Evolutionary conservation across 2,888 invertebrate genomes (phyloP).

Genomic region (Tipula confusa): DNA sequence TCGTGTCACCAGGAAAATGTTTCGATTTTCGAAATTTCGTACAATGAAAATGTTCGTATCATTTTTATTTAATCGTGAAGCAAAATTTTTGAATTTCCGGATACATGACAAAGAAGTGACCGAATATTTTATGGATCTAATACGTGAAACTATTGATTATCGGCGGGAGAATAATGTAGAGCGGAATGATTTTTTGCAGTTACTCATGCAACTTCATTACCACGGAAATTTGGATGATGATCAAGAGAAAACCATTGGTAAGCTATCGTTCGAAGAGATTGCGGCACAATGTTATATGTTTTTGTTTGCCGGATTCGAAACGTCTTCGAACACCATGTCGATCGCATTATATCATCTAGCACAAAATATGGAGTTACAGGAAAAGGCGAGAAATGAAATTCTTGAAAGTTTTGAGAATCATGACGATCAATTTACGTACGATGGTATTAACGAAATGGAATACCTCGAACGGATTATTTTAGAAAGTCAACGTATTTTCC

Average conservation of each 20-base stretch:
- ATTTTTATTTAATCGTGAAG: slow-evolving; percentile 29
- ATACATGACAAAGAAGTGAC: slow-evolving; percentile 31
- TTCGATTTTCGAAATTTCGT: slow-evolving; percentile 38
- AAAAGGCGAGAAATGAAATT: slow-evolving; percentile 52
- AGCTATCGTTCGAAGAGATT: slow-evolving; percentile 31
- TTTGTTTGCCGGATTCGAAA: slow-evolving; percentile 56
- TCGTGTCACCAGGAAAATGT: slow-evolving; percentile 51
- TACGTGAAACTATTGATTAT: slow-evolving; percentile 50
- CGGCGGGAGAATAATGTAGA: slow-evolving; percentile 46
- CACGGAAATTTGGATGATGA: slow-evolving; percentile 41
- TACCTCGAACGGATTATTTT: slow-evolving; percentile 47
- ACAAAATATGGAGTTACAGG: slow-evolving; percentile 52
- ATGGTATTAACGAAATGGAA: slow-evolving; percentile 38
- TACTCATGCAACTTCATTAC: slow-evolving; percentile 53
- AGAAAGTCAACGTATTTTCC: slow-evolving; percentile 26
- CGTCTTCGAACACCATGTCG: slow-evolving; percentile 55
- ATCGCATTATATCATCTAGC: slow-evolving; percentile 55
- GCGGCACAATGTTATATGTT: slow-evolving; percentile 33
- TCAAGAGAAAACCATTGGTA: not conserved
- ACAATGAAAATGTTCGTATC: slow-evolving; percentile 31
- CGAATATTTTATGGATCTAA: slow-evolving; percentile 50
- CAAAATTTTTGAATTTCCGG: not conserved
- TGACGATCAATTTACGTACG: slow-evolving; percentile 53
- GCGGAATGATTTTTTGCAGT: slow-evolving; percentile 55
- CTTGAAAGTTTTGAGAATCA: slow-evolving; percentile 47